Percentiles rank a stretch among this genome's conserved stretches.
These are phyloP conservation scores for Erythrocercus mccallii DNA, from an alignment of 2,113 vertebrate genomes.

Conservation along the genomic window DNA sequence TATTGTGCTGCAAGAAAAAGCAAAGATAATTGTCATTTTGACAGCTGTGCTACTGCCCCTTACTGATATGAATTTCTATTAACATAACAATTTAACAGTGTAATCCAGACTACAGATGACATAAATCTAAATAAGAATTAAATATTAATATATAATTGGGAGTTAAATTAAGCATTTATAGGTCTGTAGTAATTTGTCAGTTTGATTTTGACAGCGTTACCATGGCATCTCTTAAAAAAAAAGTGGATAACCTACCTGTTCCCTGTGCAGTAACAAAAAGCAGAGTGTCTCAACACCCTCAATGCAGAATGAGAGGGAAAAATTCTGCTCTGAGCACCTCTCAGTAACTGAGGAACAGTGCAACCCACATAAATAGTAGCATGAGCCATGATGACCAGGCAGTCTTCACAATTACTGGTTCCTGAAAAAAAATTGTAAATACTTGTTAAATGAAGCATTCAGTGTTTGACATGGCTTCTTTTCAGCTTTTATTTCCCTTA, in stretches of 20 bases:
- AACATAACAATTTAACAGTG: not conserved
- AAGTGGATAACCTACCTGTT: constrained; percentile 68
- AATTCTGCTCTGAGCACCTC: constrained; percentile 56
- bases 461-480: not conserved
- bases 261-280: constrained; percentile 41
- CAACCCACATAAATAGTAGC: not conserved
- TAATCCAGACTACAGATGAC: not conserved
- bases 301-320: not conserved
- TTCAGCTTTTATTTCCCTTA: not conserved
- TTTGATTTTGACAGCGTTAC: not conserved
- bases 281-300: not conserved
- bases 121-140: not conserved
- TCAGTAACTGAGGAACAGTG: constrained; percentile 57
- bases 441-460: not conserved
- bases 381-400: constrained; percentile 7
- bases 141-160: not conserved
- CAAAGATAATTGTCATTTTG: constrained; percentile 20
- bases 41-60: constrained; percentile 1
- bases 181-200: not conserved
- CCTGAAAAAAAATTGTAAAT: not conserved
- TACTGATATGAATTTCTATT: not conserved
- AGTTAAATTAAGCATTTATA: not conserved
- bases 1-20: constrained; percentile 76
- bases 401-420: not conserved
- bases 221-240: not conserved